These are phyloP conservation scores for Ophion ellenae DNA, from an alignment of 2,888 invertebrate genomes.

Conservation along the genomic window DNA sequence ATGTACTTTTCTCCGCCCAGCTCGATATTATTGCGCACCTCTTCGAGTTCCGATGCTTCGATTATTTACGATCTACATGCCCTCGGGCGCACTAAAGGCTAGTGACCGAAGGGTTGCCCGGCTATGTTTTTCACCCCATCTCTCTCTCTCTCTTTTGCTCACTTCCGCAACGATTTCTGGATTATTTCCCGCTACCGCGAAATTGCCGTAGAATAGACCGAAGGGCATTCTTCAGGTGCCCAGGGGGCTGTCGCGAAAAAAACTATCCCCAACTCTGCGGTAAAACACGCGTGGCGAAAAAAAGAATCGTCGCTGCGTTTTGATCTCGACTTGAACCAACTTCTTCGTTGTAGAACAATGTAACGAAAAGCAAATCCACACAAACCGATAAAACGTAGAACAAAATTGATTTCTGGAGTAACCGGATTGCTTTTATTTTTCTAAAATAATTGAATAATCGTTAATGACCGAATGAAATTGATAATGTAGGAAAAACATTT, in stretches of 20 bases:
- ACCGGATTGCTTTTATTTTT: not conserved
- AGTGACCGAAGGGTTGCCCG: slow-evolving; percentile 51
- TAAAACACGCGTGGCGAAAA: not conserved
- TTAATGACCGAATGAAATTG: not conserved
- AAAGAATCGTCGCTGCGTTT: not conserved
- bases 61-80: slow-evolving; percentile 57
- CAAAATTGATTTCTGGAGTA: not conserved
- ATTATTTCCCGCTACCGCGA: slow-evolving; percentile 28
- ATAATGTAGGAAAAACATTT: not conserved
- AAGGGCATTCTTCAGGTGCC: not conserved
- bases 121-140: slow-evolving; percentile 29
- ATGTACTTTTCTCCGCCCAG: slow-evolving; percentile 48
- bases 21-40: slow-evolving; percentile 33
- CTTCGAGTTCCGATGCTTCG: slow-evolving; percentile 62
- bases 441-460: not conserved
- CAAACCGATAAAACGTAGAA: not conserved
- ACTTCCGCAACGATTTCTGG: slow-evolving; percentile 32
- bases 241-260: not conserved
- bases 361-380: not conserved
- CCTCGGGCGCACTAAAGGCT: slow-evolving; percentile 34
- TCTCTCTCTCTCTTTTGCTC: slow-evolving; percentile 25
- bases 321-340: not conserved
- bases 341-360: not conserved
- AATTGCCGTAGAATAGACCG: slow-evolving; percentile 15
- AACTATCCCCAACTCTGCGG: not conserved